These are phyloP conservation scores for Meganola albula DNA, from an alignment of 2,888 invertebrate genomes.

Conservation along the genomic window DNA sequence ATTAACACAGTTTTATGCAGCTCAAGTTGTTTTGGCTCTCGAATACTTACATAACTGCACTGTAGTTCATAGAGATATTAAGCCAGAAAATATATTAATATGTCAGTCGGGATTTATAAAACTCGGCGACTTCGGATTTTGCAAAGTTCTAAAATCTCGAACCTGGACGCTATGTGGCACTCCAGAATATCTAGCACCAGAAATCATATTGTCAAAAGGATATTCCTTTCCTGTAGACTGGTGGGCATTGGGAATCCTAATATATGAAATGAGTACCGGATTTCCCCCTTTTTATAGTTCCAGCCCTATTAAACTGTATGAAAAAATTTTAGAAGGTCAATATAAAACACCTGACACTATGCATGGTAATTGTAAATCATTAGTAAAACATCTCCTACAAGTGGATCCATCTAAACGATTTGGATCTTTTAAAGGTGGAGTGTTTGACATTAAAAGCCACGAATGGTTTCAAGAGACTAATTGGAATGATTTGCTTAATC, in stretches of 20 bases:
- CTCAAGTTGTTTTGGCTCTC: conserved; percentile 90
- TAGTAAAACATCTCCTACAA: conserved; percentile 87
- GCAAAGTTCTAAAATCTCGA: conserved; percentile 84
- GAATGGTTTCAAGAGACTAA: conserved; percentile 90
- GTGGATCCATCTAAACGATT: conserved; percentile 76
- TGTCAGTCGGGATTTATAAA: conserved; percentile 85
- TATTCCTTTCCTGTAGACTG: conserved; percentile 95
- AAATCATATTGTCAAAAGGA: conserved; percentile 91
- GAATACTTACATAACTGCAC: conserved; percentile 93
- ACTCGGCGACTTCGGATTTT: conserved; percentile 95
- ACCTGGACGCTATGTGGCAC: conserved; percentile 97
- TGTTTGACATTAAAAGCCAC: conserved; percentile 93
- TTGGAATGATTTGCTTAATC: conserved; percentile 88
- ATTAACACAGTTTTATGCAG: conserved; percentile 89
- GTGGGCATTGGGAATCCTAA: conserved; percentile 94
- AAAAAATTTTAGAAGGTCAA: conserved; percentile 92
- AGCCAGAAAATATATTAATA: conserved; percentile 93
- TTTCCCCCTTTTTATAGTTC: conserved; percentile 93
- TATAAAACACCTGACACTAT: conserved; percentile 89
- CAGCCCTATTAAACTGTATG: conserved; percentile 93
- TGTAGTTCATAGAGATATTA: conserved; percentile 91
- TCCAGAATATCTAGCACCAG: conserved; percentile 97
- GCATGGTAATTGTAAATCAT: conserved; percentile 85
- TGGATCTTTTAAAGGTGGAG: conserved; percentile 92
- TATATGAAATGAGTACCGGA: conserved; percentile 93